Conservation (phyloP, 1,140 invertebrate species). For the Rhynchophorus ferrugineus region DNA sequence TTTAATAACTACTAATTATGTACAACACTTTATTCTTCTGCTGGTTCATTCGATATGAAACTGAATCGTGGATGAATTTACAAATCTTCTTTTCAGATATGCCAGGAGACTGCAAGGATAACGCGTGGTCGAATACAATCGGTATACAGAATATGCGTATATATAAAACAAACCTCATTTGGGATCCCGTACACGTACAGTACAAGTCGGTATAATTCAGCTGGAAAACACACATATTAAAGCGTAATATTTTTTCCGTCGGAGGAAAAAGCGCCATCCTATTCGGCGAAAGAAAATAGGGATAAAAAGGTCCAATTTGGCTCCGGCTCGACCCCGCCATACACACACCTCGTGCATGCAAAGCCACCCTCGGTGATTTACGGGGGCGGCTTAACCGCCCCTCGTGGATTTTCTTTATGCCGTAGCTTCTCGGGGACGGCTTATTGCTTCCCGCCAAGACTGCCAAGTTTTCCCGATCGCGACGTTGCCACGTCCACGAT, state of each 20-base stretch:
- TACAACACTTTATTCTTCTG: no score
- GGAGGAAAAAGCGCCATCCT: constrained; percentile 7
- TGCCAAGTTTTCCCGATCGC: constrained; percentile 7
- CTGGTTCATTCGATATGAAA: no score
- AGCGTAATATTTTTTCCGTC: constrained; percentile 6
- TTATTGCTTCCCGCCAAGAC: constrained; percentile 16
- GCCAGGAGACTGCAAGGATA: no score
- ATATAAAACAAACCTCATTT: no score
- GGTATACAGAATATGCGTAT: no score
- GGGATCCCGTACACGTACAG: no score
- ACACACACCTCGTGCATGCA: constrained; percentile 19
- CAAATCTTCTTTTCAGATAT: no score
- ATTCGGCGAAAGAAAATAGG: constrained; percentile 15
- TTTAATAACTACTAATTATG: no score
- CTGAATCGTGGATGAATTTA: no score
- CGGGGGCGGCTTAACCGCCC: constrained; percentile 16
- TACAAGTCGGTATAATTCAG: no score
- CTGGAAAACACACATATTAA: constrained; percentile 9
- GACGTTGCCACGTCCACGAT: constrained; percentile 9
- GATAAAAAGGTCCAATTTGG: constrained; percentile 17
- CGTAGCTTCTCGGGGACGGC: constrained; percentile 14
- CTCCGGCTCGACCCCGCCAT: constrained; percentile 2
- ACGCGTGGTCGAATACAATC: no score
- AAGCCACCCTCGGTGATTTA: constrained; percentile 20
- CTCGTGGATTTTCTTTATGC: constrained; percentile 20